Evolutionary conservation across 2,797 vertebrate genomes (phyloP).

Genomic region (Propithecus deckenii): DNA sequence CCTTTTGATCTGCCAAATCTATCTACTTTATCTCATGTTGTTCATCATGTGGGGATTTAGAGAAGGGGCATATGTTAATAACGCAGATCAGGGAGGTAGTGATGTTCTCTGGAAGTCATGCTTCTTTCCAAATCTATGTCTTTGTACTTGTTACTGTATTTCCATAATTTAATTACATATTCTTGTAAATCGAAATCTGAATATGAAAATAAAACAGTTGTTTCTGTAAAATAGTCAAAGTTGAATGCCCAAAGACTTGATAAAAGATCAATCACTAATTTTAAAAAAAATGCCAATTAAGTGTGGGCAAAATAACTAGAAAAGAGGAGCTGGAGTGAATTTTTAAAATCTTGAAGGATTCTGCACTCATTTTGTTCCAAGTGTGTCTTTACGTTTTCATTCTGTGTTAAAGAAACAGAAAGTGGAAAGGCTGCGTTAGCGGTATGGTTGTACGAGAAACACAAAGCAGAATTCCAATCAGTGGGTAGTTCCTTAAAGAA

Average conservation of each 20-base stretch:
- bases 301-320: neutral
- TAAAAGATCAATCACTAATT: neutral
- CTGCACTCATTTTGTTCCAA: neutral
- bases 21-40: neutral
- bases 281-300: neutral
- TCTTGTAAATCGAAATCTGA: neutral
- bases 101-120: neutral
- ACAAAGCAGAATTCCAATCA: neutral
- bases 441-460: neutral
- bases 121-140: slow-evolving; percentile 11
- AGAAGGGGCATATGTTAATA: neutral
- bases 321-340: neutral
- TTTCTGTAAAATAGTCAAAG: neutral
- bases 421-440: neutral
- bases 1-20: neutral
- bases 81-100: neutral
- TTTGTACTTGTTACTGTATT: neutral
- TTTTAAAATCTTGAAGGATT: neutral
- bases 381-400: neutral
- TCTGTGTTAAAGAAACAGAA: slow-evolving; percentile 11
- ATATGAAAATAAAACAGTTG: neutral
- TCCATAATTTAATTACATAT: neutral
- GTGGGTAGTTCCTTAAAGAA: neutral
- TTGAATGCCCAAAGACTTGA: neutral
- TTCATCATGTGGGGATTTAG: neutral